A percentile compares a stretch with the other conserved stretches of the same genome.
Conservation (phyloP, 2,113 vertebrate genomes). For the Tachycineta bicolor region DNA sequence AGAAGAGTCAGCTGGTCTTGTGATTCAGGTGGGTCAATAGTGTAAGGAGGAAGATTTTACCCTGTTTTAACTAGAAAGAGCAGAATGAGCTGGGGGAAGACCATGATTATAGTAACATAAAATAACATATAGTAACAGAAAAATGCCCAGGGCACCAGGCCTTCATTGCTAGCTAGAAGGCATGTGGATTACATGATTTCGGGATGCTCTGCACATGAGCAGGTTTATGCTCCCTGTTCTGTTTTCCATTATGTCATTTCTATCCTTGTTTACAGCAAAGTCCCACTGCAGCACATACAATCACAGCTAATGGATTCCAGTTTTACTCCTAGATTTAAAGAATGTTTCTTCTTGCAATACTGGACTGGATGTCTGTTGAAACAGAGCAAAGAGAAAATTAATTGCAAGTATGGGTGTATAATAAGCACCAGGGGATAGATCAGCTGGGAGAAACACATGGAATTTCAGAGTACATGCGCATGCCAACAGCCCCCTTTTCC, state of each 20-base stretch:
- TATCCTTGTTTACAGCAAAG: conserved; percentile 33
- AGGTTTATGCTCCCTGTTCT: conserved; percentile 9
- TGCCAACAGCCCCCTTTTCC: neutral
- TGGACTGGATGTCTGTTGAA: conserved; percentile 24
- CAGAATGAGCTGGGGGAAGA: neutral
- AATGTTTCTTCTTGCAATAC: neutral
- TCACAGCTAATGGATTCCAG: conserved; percentile 48
- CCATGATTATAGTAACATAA: neutral
- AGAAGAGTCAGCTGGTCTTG: neutral
- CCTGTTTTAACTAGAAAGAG: neutral
- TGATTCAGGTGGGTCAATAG: neutral
- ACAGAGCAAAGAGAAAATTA: conserved; percentile 50
- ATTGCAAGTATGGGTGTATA: conserved; percentile 34
- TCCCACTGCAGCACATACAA: conserved; percentile 5
- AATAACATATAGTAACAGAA: neutral
- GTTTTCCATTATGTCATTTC: conserved; percentile 46
- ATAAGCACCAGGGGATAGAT: conserved; percentile 52
- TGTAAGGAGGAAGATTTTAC: neutral
- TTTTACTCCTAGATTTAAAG: conserved; percentile 36
- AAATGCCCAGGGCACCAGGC: neutral
- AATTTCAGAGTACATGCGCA: neutral
- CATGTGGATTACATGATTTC: neutral
- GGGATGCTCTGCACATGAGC: neutral
- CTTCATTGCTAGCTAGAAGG: neutral
- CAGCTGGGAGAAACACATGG: neutral